Conservation (phyloP, 2,888 invertebrate genomes). For the Mantis religiosa region DNA sequence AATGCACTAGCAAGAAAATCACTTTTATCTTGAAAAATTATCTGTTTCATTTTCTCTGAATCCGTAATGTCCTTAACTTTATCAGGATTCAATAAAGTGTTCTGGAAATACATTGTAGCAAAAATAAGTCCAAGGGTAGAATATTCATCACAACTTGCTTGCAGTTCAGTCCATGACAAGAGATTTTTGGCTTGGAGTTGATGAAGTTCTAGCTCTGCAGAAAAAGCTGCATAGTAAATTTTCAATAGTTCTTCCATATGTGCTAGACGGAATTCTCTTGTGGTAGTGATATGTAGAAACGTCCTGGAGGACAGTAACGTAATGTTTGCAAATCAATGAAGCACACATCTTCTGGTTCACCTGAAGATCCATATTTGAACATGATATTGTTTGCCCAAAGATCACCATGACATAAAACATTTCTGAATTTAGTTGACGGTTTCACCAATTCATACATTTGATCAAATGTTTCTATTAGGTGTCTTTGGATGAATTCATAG, state of each 20-base stretch:
- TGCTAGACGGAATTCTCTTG: not conserved
- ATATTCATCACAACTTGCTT: not conserved
- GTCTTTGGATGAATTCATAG: not conserved
- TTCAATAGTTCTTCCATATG: not conserved
- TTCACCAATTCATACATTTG: not conserved
- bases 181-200: not conserved
- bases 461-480: not conserved
- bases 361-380: not conserved
- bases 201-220: not conserved
- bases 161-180: not conserved
- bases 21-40: not conserved
- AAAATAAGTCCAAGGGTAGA: not conserved
- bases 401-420: not conserved
- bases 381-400: not conserved
- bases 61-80: not conserved
- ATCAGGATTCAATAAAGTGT: not conserved
- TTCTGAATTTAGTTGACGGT: not conserved
- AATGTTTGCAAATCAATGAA: conserved; percentile 1
- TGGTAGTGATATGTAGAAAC: not conserved
- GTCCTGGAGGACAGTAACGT: not conserved
- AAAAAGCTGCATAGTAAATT: not conserved
- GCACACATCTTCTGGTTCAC: not conserved
- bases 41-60: not conserved
- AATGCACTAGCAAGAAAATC: not conserved
- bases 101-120: not conserved